Percentiles rank a stretch among this genome's conserved stretches.
These are phyloP conservation scores for Nothocercus julius DNA, from an alignment of 2,113 vertebrate species.

Conservation along the genomic window DNA sequence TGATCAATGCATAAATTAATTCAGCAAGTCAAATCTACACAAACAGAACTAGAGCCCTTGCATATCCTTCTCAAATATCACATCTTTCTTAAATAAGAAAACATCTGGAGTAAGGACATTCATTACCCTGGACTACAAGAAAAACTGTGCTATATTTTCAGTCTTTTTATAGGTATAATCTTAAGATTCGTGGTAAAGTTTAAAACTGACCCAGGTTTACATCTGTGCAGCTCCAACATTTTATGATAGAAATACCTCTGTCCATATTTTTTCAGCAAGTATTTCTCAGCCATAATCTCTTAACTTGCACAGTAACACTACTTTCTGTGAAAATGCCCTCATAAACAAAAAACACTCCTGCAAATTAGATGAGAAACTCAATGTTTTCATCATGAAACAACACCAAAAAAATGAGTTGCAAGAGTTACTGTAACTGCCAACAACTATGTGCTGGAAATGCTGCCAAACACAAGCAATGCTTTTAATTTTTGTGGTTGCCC, in stretches of 20 bases:
- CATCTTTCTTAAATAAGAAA: neutral
- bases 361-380: neutral
- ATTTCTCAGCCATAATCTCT: neutral
- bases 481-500: neutral
- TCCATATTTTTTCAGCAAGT: neutral
- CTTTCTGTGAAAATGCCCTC: neutral
- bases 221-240: neutral
- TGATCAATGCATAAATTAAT: neutral
- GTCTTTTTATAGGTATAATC: neutral
- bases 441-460: neutral
- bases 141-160: neutral
- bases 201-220: neutral
- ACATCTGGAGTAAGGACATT: neutral
- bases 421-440: neutral
- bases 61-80: neutral
- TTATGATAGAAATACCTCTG: neutral
- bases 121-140: neutral
- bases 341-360: neutral
- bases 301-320: neutral
- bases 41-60: neutral
- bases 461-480: neutral
- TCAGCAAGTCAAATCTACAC: neutral
- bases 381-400: neutral
- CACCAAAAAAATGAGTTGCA: neutral
- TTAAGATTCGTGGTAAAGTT: neutral